These are phyloP conservation scores for Philypnodon macrostomus DNA, from an alignment of 2,797 vertebrate genomes.

Conservation along the genomic window DNA sequence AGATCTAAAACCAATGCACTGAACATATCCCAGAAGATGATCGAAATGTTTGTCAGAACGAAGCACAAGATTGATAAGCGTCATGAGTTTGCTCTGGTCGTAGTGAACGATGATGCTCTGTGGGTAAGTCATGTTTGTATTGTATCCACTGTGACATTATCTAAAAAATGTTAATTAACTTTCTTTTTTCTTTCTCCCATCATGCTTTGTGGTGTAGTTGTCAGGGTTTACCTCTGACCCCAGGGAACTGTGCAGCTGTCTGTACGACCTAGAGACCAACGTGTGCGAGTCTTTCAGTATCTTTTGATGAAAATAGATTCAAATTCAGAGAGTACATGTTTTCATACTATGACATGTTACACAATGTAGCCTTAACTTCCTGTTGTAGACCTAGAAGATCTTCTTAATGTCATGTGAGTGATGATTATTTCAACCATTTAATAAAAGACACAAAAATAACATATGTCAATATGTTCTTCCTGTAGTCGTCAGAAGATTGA, in stretches of 20 bases:
- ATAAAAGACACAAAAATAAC: not conserved
- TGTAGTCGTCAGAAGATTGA: conserved; percentile 90
- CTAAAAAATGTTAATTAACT: not conserved
- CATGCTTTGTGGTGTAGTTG: conserved; percentile 68
- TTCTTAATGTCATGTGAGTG: conserved; percentile 93
- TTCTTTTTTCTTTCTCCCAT: not conserved
- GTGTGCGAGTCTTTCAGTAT: conserved; percentile 94
- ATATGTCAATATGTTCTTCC: not conserved
- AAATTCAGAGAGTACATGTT: not conserved
- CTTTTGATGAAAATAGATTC: conserved; percentile 55
- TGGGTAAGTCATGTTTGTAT: conserved; percentile 77
- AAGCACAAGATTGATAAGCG: conserved; percentile 96
- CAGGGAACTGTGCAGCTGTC: conserved; percentile 91
- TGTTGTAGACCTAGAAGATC: conserved; percentile 87
- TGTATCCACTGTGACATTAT: not conserved
- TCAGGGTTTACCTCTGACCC: conserved; percentile 96
- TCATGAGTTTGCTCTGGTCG: conserved; percentile 92
- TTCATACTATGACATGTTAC: not conserved
- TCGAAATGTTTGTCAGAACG: conserved; percentile 96
- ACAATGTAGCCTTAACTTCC: conserved; percentile 67
- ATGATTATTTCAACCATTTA: not conserved
- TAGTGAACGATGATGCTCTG: conserved; percentile 90
- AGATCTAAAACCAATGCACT: conserved; percentile 92
- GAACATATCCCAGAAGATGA: conserved; percentile 97
- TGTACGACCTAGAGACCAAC: conserved; percentile 92